phyloP scores from a whole-genome alignment of 2,888 invertebrate genomes.

The Eucriotettix oculatus region DNA sequence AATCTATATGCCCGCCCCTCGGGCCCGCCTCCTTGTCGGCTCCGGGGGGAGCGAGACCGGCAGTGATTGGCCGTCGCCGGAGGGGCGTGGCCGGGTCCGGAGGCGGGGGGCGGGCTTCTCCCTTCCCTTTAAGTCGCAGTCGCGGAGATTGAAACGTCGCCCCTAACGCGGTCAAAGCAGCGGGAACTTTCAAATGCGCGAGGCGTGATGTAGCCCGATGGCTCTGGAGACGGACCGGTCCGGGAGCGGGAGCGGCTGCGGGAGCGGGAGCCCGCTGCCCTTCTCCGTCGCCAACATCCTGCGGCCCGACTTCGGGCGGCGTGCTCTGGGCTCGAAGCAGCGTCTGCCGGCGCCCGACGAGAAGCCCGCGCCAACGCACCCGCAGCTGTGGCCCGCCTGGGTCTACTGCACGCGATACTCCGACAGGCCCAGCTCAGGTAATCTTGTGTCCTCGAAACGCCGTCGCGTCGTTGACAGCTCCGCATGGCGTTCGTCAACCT shows the following conservation, averaged over 20 bases:
- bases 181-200: neutral
- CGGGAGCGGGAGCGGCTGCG: neutral
- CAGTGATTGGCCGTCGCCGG: neutral
- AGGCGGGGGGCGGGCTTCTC: neutral
- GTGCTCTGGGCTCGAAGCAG: neutral
- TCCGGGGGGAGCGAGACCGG: neutral
- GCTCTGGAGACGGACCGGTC: neutral
- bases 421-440: slow-evolving; percentile 36
- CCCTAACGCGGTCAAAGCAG: neutral
- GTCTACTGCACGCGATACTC: slow-evolving; percentile 40
- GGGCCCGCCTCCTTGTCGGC: neutral
- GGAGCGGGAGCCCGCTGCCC: neutral
- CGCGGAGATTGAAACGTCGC: neutral
- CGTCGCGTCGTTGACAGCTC: too few species aligned
- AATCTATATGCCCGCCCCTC: neutral
- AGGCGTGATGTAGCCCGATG: neutral
- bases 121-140: too few species aligned
- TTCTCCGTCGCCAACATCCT: slow-evolving; percentile 54
- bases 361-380: neutral
- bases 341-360: neutral
- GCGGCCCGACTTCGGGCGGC: slow-evolving; percentile 63
- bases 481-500: too few species aligned
- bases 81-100: neutral
- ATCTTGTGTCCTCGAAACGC: too few species aligned
- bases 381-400: slow-evolving; percentile 33